Conservation (phyloP, 2,888 invertebrate species). For the Psylliodes chrysocephalus region DNA sequence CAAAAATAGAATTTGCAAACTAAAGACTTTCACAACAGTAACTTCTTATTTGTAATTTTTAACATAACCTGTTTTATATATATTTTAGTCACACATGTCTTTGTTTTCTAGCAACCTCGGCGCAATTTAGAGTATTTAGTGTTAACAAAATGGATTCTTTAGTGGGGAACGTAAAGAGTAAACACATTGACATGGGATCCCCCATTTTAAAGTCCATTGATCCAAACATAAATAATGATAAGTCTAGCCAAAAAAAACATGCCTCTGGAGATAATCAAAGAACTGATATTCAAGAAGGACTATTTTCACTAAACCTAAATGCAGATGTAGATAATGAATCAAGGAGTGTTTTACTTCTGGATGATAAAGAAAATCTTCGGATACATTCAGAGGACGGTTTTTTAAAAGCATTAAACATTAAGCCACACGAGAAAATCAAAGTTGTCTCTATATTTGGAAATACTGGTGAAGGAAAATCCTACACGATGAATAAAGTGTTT, state of each 20-base stretch:
- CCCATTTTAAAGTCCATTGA: conserved; percentile 58
- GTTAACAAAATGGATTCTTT: conserved; percentile 42
- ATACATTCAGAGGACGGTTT: conserved; percentile 69
- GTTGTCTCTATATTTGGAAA: conserved; percentile 87
- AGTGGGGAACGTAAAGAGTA: conserved; percentile 41
- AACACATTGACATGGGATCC: conserved; percentile 36
- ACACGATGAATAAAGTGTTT: conserved; percentile 78
- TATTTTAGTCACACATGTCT: neutral
- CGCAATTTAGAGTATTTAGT: conserved; percentile 35
- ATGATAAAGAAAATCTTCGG: conserved; percentile 71
- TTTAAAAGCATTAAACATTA: conserved; percentile 64
- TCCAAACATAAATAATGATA: conserved; percentile 45
- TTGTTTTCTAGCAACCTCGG: conserved; percentile 33
- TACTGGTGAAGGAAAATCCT: conserved; percentile 85
- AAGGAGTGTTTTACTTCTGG: conserved; percentile 69
- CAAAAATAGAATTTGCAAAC: neutral
- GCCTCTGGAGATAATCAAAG: conserved; percentile 13
- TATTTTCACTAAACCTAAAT: conserved; percentile 46
- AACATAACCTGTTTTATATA: conserved; percentile 8
- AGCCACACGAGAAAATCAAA: conserved; percentile 71
- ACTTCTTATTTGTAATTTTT: neutral
- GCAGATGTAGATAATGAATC: conserved; percentile 45
- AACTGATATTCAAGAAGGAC: conserved; percentile 20
- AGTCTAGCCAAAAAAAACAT: conserved; percentile 17
- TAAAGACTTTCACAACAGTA: neutral